Evolutionary conservation across 2,797 vertebrate genomes (phyloP), one percentile per base, ranked within the genome.

Genomic region (Syndactyla subalaris): DNA sequence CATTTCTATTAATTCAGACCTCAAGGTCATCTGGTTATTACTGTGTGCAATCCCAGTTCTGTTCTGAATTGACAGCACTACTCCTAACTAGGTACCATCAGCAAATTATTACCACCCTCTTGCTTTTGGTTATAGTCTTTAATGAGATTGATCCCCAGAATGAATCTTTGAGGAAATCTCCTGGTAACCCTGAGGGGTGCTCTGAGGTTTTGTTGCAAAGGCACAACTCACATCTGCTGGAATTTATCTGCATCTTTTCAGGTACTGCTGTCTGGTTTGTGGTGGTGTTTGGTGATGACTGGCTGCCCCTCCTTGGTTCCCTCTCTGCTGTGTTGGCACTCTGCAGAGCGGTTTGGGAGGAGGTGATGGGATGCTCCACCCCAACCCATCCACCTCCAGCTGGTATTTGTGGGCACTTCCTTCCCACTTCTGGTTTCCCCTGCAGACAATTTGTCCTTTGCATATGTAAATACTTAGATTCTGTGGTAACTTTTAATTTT

Each of bases 11-110:
- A 90, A 71, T 92, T 92, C 51, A 86, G 77, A 79, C 85, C 93
- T 90, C 70, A 88, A 92, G 88, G 95, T 95, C 93, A 81, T 51
- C 73, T 73, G 58, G 30, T 92, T 94, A 90, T 90, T 92, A 70
- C 55, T 66, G 26, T 79, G 70, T 67, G 70, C 75, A 76, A 52
- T 71, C 73, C 23, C 48, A 59, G 27, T 67, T 93, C 79, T 92
- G 43, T 65, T 81, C 73, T 92, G 85, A 95, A 93, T 73, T 86
- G 83, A 75, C 88, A 88, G 71, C 85, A 72, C 41, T 86, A 48
- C 61, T 80, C 79, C 80, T 95, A 93, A 87, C 59, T 59, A 79
- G 73, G 70, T 78, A 48, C 92, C 83, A 78, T 73, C 85, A 70
- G 66, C 59, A 79, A 70, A 81, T 76, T 87, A 79, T 92, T 93